A percentile compares a stretch with the other conserved stretches of the same genome.
These are phyloP conservation scores for Amiota mariae DNA, from an alignment of 2,888 invertebrate genomes.

Conservation along the genomic window DNA sequence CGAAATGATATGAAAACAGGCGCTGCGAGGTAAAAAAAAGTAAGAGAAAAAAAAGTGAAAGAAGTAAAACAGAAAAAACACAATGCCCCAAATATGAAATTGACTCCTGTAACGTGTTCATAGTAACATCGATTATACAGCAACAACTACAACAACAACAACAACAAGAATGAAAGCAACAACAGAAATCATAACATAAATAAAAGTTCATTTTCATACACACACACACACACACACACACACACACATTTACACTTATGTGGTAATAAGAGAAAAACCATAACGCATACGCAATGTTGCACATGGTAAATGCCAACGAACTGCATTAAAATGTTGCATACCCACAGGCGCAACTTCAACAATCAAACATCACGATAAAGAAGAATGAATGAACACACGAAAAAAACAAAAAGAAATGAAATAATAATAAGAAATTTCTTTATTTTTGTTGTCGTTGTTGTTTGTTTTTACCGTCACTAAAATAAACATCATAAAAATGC, in stretches of 20 bases:
- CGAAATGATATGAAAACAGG: neutral
- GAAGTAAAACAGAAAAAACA: neutral
- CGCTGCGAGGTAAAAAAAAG: neutral
- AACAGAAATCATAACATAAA: slow-evolving; percentile 11
- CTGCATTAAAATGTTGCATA: slow-evolving; percentile 48
- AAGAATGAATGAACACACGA: no score
- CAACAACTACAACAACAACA: slow-evolving; percentile 31
- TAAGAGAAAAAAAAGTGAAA: no score
- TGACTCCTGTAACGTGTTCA: slow-evolving; percentile 40
- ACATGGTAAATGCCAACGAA: slow-evolving; percentile 18
- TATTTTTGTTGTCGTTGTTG: no score
- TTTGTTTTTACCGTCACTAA: no score
- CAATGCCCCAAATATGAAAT: slow-evolving; percentile 24
- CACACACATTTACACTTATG: slow-evolving; percentile 4
- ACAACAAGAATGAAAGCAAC: slow-evolving; percentile 22
- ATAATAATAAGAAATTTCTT: neutral
- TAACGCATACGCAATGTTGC: slow-evolving; percentile 37
- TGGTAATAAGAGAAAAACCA: neutral
- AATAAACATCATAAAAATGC: no score
- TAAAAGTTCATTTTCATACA: neutral
- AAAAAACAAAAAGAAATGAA: slow-evolving; percentile 9
- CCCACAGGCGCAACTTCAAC: slow-evolving; percentile 10
- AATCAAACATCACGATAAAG: no score
- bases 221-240: slow-evolving; percentile 34
- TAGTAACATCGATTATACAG: slow-evolving; percentile 55